phyloP scores from a whole-genome alignment of 2,113 vertebrate species.

The Xenotilapia longispinis region DNA sequence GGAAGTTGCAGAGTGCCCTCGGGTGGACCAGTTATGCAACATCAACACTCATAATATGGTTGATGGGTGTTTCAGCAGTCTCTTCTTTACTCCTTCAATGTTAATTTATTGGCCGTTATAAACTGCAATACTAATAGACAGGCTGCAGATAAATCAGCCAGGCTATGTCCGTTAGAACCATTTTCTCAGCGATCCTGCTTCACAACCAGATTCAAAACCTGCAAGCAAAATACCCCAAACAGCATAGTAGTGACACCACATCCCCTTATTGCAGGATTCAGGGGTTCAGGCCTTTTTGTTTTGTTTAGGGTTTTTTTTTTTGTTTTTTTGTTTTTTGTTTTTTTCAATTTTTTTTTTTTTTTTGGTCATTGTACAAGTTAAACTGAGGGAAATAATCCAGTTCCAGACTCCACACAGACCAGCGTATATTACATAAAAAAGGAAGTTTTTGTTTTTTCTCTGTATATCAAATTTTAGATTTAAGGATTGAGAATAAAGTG shows the following conservation, averaged over 20 bases:
- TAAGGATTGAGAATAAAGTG: not conserved
- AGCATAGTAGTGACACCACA: not conserved
- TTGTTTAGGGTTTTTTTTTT: not conserved
- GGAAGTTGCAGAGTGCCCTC: not conserved
- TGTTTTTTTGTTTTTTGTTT: fast-evolving
- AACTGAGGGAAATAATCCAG: not conserved
- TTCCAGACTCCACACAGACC: not conserved
- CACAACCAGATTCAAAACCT: not conserved
- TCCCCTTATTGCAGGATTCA: not conserved
- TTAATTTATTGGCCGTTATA: not conserved
- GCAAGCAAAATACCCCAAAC: not conserved
- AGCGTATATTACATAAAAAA: not conserved
- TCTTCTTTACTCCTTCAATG: not conserved
- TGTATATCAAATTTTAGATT: not conserved
- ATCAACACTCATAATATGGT: not conserved
- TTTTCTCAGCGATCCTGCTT: not conserved
- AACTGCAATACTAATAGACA: not conserved
- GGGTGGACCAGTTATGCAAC: not conserved
- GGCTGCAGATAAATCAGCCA: not conserved
- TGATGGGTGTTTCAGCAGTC: not conserved
- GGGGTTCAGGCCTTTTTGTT: not conserved
- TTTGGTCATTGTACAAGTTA: not conserved
- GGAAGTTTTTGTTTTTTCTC: not conserved
- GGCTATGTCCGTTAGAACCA: not conserved
- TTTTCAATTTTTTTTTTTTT: not conserved